Base-by-base conservation (phyloP, 2,888 invertebrate genomes). In the Isotomurus palustris region DNA sequence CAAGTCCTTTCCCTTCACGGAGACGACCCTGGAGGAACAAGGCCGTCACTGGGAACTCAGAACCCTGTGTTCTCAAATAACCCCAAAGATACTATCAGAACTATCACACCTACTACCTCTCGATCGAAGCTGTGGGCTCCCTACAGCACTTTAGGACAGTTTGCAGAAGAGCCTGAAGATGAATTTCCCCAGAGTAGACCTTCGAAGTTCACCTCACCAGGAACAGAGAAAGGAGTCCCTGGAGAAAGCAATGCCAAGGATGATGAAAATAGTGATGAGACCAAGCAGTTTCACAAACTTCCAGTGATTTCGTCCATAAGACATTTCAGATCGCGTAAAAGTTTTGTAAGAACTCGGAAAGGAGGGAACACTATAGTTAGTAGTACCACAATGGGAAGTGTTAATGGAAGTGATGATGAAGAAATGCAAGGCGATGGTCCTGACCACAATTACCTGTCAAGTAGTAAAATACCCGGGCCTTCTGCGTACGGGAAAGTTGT, bases 321-420 rank as follows among this genome's bases (percentile, higher is more conserved):
- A 48, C 70, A 70, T 56, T 63, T 65, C 60, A 64, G 66, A 49
- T 68, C 68, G 25, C 56, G 70, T 32, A 70, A 68, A 67, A 70
- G 61, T 61, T 70, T 70, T 40, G 57, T 63, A 19, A 53, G 67
- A 53, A 60, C 62, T 54, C 58, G 62, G 28, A 65, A 63, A 58
- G 56, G 53, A 63, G 53, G 56, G 52, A 59, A 55, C 19, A 49
- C 41, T 44, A 27, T 27, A 19, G 19, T 17, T 40, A 28, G 24
- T 25, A 47, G 21, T 21, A 45, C n/a, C n/a, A n/a, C n/a, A n/a
- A n/a, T n/a, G n/a, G n/a, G n/a, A n/a, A n/a, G n/a, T n/a, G n/a
- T n/a, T n/a, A n/a, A n/a, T n/a, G n/a, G n/a, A n/a, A n/a, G n/a
- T n/a, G n/a, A n/a, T 32, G 21, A 49, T 32, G 58, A 38, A 49